Evolutionary conservation across 2,113 vertebrate species (phyloP), one percentile per base, ranked within the genome.

Genomic region (Dipodomys spectabilis): DNA sequence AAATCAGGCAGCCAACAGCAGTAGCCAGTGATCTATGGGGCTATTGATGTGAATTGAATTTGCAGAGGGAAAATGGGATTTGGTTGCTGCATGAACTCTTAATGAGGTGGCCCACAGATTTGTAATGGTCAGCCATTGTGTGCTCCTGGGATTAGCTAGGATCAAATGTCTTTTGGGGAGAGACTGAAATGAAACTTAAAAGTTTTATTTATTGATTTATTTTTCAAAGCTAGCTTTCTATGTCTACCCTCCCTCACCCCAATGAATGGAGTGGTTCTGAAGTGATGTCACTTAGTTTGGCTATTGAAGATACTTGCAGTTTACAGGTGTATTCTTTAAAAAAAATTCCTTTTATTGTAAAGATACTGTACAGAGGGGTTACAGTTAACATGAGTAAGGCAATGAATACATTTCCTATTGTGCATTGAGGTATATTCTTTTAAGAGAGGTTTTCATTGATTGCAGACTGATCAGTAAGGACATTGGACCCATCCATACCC

Each of bases 21-120:
- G 94, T 97, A 97, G 97, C 97, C 94, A 82, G 95, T 98, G 98
- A 98, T 98, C 86, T 98, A 98, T 98, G 95, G 97, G 93, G 92
- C 98, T 97, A 97, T 98, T 98, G 98, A 98, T 98, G 98, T 97
- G 97, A 98, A 98, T 97, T 97, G 98, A 98, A 98, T 98, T 98
- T 98, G 97, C 98, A 96, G 97, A 98, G 98, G 98, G 98, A 98
- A 98, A 98, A 99, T 98, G 98, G 98, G 98, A 99, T 99, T 98
- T 98, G 97, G 97, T 98, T 98, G 97, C 98, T 97, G 98, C 97
- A 97, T 98, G 98, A 98, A 98, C 98, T 98, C 96, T 97, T 98
- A 98, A 98, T 98, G 98, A 98, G 98, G 98, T 97, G 94, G 96
- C 96, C 98, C 97, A 98, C 98, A 96, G 98, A 98, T 99, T 98